Base-by-base conservation (phyloP, 2,113 vertebrate species). In the Stomatorhinus ivindoensis region DNA sequence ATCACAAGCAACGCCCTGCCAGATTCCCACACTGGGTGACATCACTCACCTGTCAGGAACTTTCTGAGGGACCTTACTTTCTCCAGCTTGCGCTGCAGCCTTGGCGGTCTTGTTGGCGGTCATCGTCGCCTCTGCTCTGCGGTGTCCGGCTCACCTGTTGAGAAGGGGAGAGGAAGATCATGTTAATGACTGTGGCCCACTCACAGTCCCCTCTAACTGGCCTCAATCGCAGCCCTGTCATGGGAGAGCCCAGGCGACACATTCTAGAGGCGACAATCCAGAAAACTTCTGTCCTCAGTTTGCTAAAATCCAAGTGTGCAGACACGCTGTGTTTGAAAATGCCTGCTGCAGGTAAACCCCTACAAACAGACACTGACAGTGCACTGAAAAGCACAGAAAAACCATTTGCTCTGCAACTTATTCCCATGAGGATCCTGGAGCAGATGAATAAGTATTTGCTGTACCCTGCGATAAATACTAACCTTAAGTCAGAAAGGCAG, bases 71-170 rank as follows among this genome's bases (percentile, higher is more conserved):
- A 94, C 95, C 95, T 98, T 99, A 99, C 94, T 96, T 94, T 95
- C 97, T 96, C 96, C 97, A 92, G 97, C 94, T 95, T 93, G 96
- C 91, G 96, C 95, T 90, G 92, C 96, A 95, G 97, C 96, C 94
- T 96, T 97, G 94, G 96, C 95, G 93, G 96, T 97, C 96, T 98
- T 99, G 97, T 99, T 99, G 97, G 98, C 98, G 93, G 98, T 99
- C 98, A 99, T 99, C 95, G 96, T 98, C 95, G 94, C 76, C 51
- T 10, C 21, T 42, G 51, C 96, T 96, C 91, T 95, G 94, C 93
- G 93, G 93, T 94, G 93, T 90, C 91, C 93, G 93, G 91, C 95
- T 94, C 95, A 96, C 96, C 98, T 99, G 94, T 24, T 58, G 92
- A 92, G 93, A 94, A 65, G 42, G 76, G 80, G 93, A 92, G 92